These are phyloP conservation scores for Hylomyscus alleni DNA, from an alignment of 2,797 vertebrate genomes.

Conservation along the genomic window DNA sequence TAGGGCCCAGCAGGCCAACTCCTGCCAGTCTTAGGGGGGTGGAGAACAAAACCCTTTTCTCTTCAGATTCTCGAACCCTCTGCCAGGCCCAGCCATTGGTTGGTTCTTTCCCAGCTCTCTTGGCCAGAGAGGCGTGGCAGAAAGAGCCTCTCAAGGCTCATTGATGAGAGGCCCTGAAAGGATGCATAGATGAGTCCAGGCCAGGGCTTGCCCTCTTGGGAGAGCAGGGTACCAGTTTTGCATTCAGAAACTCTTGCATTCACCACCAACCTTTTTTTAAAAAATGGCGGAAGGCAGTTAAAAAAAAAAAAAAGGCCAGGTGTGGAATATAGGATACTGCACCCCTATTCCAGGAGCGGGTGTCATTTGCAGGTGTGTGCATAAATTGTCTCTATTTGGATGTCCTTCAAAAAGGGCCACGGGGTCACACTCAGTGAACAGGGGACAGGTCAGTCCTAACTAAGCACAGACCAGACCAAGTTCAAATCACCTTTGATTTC, in stretches of 20 bases:
- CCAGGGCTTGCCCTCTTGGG: neutral
- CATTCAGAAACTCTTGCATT: neutral
- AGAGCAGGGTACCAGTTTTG: neutral
- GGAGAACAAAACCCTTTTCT: slow-evolving; percentile 73
- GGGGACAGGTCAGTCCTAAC: neutral
- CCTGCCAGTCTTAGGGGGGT: slow-evolving; percentile 52
- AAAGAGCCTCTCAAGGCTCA: slow-evolving; percentile 9
- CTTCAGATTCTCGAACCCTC: slow-evolving; percentile 55
- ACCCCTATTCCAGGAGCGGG: neutral
- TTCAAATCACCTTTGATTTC: neutral
- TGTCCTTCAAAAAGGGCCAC: neutral
- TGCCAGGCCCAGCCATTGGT: neutral
- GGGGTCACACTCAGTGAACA: neutral
- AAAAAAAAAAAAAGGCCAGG: neutral
- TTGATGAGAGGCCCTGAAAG: slow-evolving; percentile 68
- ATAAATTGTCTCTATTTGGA: neutral
- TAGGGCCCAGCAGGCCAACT: slow-evolving; percentile 33
- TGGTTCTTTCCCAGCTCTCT: slow-evolving; percentile 53
- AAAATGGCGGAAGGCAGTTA: neutral
- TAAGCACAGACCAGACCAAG: neutral
- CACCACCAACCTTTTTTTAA: neutral
- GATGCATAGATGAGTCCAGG: neutral
- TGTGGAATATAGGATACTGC: neutral
- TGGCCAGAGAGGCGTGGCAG: neutral
- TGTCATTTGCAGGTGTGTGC: neutral